Evolutionary conservation across 2,797 vertebrate genomes (phyloP).

Genomic region (Enteromius unitaeniatus): DNA sequence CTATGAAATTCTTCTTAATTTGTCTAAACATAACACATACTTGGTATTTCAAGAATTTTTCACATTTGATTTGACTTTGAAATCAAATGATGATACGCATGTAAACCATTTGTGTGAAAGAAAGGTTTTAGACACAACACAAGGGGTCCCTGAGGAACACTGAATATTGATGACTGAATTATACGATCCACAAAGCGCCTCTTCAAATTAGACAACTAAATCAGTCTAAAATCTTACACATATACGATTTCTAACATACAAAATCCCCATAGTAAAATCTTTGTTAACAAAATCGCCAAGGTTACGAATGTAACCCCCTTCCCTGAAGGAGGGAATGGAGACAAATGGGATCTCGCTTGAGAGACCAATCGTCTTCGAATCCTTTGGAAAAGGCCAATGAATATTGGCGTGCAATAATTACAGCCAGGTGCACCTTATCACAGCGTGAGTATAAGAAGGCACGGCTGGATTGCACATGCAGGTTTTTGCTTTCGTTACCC

Average conservation of each 20-base stretch:
- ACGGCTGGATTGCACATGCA: too few species aligned
- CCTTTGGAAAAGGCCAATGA: too few species aligned
- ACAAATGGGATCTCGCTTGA: too few species aligned
- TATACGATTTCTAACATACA: not conserved
- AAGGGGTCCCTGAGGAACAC: not conserved
- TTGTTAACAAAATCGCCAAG: not conserved
- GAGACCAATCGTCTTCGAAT: too few species aligned
- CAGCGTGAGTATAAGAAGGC: too few species aligned
- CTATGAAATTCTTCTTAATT: not conserved
- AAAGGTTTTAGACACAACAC: not conserved
- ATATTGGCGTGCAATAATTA: too few species aligned
- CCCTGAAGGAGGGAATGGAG: too few species aligned
- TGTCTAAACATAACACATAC: not conserved
- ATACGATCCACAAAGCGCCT: not conserved
- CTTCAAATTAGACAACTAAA: slow-evolving; percentile 1
- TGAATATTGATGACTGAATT: not conserved
- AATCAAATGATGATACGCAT: not conserved
- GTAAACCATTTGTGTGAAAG: not conserved
- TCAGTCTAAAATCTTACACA: not conserved
- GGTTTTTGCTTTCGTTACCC: too few species aligned
- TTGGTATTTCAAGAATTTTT: not conserved
- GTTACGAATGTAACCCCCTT: too few species aligned
- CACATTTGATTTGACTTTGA: not conserved
- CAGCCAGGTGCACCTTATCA: too few species aligned
- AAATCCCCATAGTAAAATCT: not conserved